Percentiles rank a stretch among this genome's conserved stretches.
These are phyloP conservation scores for Crambe crambe DNA, from an alignment of 37 sponge, comb jelly and placozoan species.

Conservation along the genomic window DNA sequence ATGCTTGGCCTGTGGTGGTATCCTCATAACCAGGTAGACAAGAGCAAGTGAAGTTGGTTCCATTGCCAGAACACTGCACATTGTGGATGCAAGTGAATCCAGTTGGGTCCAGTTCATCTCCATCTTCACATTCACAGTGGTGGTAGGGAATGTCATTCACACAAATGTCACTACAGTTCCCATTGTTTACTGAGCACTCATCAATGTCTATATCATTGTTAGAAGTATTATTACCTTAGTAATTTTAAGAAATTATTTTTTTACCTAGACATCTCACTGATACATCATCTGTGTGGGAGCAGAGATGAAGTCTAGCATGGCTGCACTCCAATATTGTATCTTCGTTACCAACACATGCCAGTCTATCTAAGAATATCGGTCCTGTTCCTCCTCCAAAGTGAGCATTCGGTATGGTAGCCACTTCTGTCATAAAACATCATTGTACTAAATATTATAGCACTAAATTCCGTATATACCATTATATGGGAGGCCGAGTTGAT, in stretches of 20 bases:
- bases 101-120: conserved; percentile 19
- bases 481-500: not conserved
- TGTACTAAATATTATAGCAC: not conserved
- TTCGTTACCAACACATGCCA: conserved; percentile 36
- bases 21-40: conserved; percentile 30
- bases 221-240: not conserved
- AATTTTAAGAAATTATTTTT: not conserved
- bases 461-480: not conserved
- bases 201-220: conserved; percentile 12
- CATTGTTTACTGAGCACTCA: conserved; percentile 31
- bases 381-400: conserved; percentile 39
- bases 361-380: conserved; percentile 21
- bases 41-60: conserved; percentile 6
- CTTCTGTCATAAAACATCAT: not conserved
- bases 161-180: conserved; percentile 28
- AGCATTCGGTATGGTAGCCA: not conserved
- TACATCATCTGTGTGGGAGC: conserved; percentile 15
- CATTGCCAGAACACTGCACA: conserved; percentile 3
- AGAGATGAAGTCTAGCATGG: not conserved
- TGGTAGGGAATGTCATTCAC: conserved; percentile 28
- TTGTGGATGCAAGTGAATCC: conserved; percentile 7
- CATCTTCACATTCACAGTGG: conserved; percentile 40
- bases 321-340: conserved; percentile 18
- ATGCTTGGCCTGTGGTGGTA: not conserved
- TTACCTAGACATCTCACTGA: conserved; percentile 20